These are phyloP conservation scores for Psittacula cyanocephala DNA, from an alignment of 2,113 vertebrate genomes.

Conservation along the genomic window DNA sequence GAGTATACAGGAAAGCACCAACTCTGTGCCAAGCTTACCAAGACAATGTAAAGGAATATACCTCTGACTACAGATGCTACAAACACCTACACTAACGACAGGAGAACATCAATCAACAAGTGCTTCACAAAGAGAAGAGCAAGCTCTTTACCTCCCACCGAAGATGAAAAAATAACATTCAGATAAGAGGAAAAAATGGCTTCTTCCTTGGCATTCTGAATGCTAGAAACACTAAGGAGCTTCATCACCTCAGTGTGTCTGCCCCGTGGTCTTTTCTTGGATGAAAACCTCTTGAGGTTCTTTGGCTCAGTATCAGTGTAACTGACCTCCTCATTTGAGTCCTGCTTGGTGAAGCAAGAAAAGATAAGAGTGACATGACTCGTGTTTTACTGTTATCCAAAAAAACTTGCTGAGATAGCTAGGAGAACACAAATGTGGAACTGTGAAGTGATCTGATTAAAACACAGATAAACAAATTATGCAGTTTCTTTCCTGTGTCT, in stretches of 20 bases:
- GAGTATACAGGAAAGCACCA: background rate
- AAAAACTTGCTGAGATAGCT: background rate
- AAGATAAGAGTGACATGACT: background rate
- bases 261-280: background rate
- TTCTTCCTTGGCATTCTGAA: background rate
- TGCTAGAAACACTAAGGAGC: background rate
- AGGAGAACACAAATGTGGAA: background rate
- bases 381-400: background rate
- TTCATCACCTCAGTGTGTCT: background rate
- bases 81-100: background rate
- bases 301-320: background rate
- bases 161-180: background rate
- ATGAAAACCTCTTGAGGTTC: background rate
- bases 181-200: background rate
- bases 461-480: background rate
- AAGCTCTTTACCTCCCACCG: background rate
- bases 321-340: background rate
- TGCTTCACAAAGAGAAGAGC: background rate
- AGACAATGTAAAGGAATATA: background rate
- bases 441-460: background rate
- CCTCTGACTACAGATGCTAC: background rate
- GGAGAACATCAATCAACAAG: background rate
- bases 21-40: background rate
- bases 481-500: background rate
- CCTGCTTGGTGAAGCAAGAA: background rate